Conservation (phyloP, 2,113 vertebrate genomes). For the Esox niger region DNA sequence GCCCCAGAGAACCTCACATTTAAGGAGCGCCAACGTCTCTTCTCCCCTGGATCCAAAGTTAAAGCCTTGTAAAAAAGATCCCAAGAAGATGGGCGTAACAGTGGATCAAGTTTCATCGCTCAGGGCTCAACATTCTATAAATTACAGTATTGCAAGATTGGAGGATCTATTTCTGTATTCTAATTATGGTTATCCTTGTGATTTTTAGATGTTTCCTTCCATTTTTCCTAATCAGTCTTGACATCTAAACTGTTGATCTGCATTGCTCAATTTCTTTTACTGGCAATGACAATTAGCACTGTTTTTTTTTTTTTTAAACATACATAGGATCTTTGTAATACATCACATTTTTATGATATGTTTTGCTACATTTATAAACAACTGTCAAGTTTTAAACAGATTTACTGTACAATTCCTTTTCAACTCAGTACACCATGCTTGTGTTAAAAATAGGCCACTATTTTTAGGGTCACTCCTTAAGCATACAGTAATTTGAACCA, state of each 20-base stretch:
- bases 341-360: background rate
- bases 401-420: too few relatives aligned
- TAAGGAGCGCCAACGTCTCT: constrained; percentile 62
- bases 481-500: too few relatives aligned
- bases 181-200: background rate
- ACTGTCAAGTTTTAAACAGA: too few relatives aligned
- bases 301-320: background rate
- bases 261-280: too few relatives aligned
- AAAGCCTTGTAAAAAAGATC: constrained; percentile 9
- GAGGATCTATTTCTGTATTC: background rate
- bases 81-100: background rate
- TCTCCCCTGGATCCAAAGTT: constrained; percentile 42
- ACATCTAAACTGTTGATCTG: too few relatives aligned
- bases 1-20: constrained; percentile 66
- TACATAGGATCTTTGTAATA: background rate
- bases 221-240: too few relatives aligned
- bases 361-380: background rate
- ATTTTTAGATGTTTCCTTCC: too few relatives aligned
- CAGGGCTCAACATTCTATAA: too few relatives aligned
- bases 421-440: too few relatives aligned
- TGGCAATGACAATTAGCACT: background rate
- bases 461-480: too few relatives aligned
- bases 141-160: too few relatives aligned
- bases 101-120: background rate
- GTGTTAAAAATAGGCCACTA: too few relatives aligned